phyloP scores from a whole-genome alignment of 2,113 vertebrate genomes.

The Leucosticte australis region DNA sequence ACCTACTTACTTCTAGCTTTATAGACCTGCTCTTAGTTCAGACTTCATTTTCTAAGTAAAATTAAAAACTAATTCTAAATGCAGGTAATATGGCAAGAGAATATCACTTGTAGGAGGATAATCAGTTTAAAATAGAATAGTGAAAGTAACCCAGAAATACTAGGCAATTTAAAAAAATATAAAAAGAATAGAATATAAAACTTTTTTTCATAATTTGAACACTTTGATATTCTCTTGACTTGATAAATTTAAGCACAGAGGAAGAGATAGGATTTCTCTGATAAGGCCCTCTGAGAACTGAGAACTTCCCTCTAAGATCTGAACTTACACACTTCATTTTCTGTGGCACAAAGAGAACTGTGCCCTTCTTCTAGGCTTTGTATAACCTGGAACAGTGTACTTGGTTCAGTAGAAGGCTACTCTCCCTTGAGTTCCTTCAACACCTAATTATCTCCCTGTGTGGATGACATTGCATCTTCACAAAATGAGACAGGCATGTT shows the following conservation, averaged over 20 bases:
- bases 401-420: background rate
- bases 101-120: background rate
- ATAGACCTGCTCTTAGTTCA: background rate
- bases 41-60: background rate
- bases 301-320: background rate
- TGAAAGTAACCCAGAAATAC: background rate
- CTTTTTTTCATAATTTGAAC: background rate
- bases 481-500: background rate
- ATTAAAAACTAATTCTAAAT: background rate
- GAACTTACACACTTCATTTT: background rate
- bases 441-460: background rate
- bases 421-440: background rate
- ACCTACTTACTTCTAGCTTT: background rate
- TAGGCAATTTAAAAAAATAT: background rate
- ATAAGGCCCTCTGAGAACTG: background rate
- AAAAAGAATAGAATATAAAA: background rate
- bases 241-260: background rate
- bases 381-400: background rate
- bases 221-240: background rate
- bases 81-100: background rate
- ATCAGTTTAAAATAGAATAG: slow-evolving; percentile 6
- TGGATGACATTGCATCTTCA: background rate
- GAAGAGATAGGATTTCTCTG: background rate
- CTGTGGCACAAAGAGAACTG: background rate
- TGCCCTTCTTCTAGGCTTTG: background rate